Base-by-base conservation (phyloP, 2,113 vertebrate species). In the Sminthopsis crassicaudata region DNA sequence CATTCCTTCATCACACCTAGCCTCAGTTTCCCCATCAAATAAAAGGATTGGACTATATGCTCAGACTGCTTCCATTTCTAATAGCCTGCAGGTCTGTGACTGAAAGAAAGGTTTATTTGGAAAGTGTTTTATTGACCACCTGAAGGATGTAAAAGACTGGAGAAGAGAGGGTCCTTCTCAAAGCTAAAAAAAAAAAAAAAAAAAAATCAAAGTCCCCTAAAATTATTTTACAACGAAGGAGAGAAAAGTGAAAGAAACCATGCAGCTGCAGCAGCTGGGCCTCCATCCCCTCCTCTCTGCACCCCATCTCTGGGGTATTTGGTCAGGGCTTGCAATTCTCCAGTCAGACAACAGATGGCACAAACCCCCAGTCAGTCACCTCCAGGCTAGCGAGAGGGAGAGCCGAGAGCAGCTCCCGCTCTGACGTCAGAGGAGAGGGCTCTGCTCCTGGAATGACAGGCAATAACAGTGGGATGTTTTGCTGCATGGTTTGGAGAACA, bases 301-400 rank as follows among this genome's bases (percentile, higher is more conserved):
- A 22, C 60, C 60, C 36, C 60, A 8, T 84, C 67, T 84, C 67
- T 84, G n/a, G 67, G n/a, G 67, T 22, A 84, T 8, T 42, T 84
- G 67, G 19, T n/a, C n/a, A 23, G 94, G 89, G 24, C 92, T 96
- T 98, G 98, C 97, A 98, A 95, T 98, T 97, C 98, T 96, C 96
- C 93, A 94, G 96, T 96, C 96, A 96, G 97, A 97, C 98, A 53
- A 98, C 91, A 98, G 98, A 96, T 98, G 98, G 98, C 98, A 97
- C 91, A 92, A 96, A 92, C 93, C 46, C 94, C 98, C 97, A 98
- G 92, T 95, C 95, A 91, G 53, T 97, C 93, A 92, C 93, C 52
- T 92, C 94, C 0, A 22, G 67, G 67, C 67, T 95, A 84, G 57
- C 26, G 52, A 60, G 50, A 46, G 91, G 92, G 92, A 91, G 46